Conservation (phyloP, 1,140 invertebrate genomes). For the Luehdorfia chinensis region DNA sequence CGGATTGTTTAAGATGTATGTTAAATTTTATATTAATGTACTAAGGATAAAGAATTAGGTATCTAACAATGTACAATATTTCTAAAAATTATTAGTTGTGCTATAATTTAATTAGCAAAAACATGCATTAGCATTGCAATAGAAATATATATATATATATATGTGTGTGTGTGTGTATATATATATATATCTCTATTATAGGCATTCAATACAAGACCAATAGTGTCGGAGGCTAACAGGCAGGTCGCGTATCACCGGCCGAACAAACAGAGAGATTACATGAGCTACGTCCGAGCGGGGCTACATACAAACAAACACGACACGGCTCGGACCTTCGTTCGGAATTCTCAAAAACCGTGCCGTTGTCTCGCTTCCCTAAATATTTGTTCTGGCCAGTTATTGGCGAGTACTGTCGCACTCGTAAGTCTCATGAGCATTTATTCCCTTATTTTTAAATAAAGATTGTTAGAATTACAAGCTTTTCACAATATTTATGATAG, state of each 20-base stretch:
- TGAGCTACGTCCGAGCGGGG: slow-evolving; percentile 25
- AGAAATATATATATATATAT: too few relatives aligned
- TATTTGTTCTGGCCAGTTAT: slow-evolving; percentile 68
- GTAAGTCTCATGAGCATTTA: slow-evolving; percentile 19
- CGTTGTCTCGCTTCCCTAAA: slow-evolving; percentile 63
- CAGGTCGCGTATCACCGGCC: slow-evolving; percentile 30
- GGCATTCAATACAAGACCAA: slow-evolving; percentile 21
- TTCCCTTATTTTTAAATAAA: neutral
- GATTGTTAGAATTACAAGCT: too few relatives aligned
- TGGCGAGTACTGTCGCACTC: slow-evolving; percentile 47
- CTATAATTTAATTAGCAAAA: too few relatives aligned
- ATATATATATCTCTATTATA: too few relatives aligned
- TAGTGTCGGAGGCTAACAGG: slow-evolving; percentile 38
- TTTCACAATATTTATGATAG: too few relatives aligned
- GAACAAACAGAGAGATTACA: slow-evolving; percentile 54
- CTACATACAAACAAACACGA: slow-evolving; percentile 56
- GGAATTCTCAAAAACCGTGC: slow-evolving; percentile 69
- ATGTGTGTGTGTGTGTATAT: too few relatives aligned
- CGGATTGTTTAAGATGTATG: too few relatives aligned
- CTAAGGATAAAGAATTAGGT: too few relatives aligned
- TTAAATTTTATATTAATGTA: too few relatives aligned
- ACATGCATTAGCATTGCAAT: too few relatives aligned
- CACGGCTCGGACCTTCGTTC: slow-evolving; percentile 47
- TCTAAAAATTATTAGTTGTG: too few relatives aligned
- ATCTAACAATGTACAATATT: too few relatives aligned